Base-by-base conservation (phyloP, 2,113 vertebrate species). In the Sigmodon hispidus region DNA sequence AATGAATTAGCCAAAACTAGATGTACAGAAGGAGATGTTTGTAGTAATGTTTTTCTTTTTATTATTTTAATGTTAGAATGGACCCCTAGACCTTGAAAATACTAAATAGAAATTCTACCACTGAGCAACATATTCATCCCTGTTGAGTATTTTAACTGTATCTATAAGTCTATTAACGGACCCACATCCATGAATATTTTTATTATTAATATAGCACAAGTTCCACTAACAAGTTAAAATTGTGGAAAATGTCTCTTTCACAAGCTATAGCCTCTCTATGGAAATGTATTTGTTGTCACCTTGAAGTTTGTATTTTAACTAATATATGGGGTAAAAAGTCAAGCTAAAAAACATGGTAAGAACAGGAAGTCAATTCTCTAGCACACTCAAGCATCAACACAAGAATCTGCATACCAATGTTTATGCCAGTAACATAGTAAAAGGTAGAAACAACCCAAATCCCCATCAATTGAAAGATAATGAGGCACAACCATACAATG, bases 1-100 rank as follows among this genome's bases (percentile, higher is more conserved):
- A 76, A 95, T 7, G 87, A 97, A 86, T 80, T 4, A 94, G 93
- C 31, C 89, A 85, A 96, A 87, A 61, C 13, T 85, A 90, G 12
- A 91, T 83, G 45, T 40, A 93, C 36, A 19, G 21, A 26, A 43
- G 13, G 84, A 91, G 59, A 48, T 70, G 16, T 36, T 55, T 29
- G 40, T 67, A 67, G 26, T 55, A 94, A 55, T 34, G 15, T 75
- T 75, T 52, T 89, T 63, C 3, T 13, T 45, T 76, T 29, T 63
- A 7, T 70, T 29, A 55, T 77, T 69, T 65, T 79, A 69, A 69
- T 87, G n/a, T 24, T 19, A 31, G 10, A 21, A 59, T 36, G 15
- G 45, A 83, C 29, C 45, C 4, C 26, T 52, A 57, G 36, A 45
- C 43, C 43, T 19, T 63, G 36, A 43, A 89, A 48, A 26, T 34